Evolutionary conservation across 2,797 vertebrate genomes (phyloP).

Genomic region (Chromis chromis): DNA sequence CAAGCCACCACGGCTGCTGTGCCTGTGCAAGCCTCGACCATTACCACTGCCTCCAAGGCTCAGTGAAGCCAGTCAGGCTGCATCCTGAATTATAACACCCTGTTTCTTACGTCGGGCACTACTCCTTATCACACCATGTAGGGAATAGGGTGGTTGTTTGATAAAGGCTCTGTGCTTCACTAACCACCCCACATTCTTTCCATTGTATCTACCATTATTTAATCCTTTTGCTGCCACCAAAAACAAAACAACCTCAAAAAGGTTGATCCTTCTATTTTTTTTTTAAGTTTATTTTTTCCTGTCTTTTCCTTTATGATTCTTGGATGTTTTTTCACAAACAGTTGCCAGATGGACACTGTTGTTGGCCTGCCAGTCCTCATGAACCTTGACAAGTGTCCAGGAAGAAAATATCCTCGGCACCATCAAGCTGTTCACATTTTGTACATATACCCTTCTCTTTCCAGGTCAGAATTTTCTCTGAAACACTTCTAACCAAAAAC

Average conservation of each 20-base stretch:
- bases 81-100: conserved; percentile 42
- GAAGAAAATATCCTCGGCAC: conserved; percentile 49
- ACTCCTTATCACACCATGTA: conserved; percentile 57
- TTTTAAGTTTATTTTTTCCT: conserved; percentile 16
- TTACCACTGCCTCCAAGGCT: conserved; percentile 98
- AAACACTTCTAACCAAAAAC: conserved; percentile 88
- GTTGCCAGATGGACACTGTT: conserved; percentile 66
- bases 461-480: conserved; percentile 88
- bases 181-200: conserved; percentile 61
- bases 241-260: conserved; percentile 79
- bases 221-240: conserved; percentile 87
- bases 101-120: conserved; percentile 64
- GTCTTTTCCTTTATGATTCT: conserved; percentile 53
- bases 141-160: conserved; percentile 58
- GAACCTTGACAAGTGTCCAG: conserved; percentile 56
- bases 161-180: conserved; percentile 62
- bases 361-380: conserved; percentile 60
- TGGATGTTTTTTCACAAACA: conserved; percentile 62
- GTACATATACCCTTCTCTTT: conserved; percentile 64
- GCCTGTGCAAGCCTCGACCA: conserved; percentile 90
- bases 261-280: conserved; percentile 60
- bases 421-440: conserved; percentile 61
- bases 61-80: conserved; percentile 87
- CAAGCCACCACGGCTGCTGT: conserved; percentile 89
- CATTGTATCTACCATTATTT: conserved; percentile 80